phyloP scores from a whole-genome alignment of 1,140 invertebrate genomes.

The Leptinotarsa defecta region DNA sequence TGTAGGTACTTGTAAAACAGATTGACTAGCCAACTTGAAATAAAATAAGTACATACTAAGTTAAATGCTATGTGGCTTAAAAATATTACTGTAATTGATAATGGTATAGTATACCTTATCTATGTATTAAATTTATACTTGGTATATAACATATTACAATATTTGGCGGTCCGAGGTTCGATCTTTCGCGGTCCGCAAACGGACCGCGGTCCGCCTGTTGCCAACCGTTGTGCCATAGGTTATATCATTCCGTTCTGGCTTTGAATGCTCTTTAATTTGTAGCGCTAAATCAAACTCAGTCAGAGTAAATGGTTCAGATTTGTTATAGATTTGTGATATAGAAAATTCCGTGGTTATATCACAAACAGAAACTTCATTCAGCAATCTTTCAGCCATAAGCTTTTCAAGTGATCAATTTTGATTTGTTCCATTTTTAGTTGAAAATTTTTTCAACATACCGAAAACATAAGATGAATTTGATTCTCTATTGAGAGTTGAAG shows the following conservation, averaged over 20 bases:
- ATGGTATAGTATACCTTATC: no score
- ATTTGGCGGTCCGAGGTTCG: no score
- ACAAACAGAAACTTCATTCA: background rate
- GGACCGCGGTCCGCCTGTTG: no score
- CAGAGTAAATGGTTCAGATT: background rate
- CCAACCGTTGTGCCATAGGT: background rate
- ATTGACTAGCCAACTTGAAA: no score
- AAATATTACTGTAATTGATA: no score
- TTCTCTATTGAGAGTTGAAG: constrained; percentile 8
- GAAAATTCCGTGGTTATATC: background rate
- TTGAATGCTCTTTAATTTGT: background rate
- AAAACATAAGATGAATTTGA: background rate
- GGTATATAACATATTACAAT: no score
- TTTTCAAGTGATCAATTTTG: background rate
- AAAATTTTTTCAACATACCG: background rate
- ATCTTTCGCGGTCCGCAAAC: no score
- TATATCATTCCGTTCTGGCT: background rate
- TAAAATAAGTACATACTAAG: no score
- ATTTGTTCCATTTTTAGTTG: background rate
- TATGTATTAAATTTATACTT: no score
- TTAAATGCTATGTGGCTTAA: no score
- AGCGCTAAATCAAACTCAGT: background rate
- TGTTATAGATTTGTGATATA: background rate
- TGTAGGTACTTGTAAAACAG: no score
- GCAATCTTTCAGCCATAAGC: background rate